A percentile compares a stretch with the other conserved stretches of the same genome.
Evolutionary conservation across 2,113 vertebrate genomes (phyloP).

Genomic region (Gymnogyps californianus): DNA sequence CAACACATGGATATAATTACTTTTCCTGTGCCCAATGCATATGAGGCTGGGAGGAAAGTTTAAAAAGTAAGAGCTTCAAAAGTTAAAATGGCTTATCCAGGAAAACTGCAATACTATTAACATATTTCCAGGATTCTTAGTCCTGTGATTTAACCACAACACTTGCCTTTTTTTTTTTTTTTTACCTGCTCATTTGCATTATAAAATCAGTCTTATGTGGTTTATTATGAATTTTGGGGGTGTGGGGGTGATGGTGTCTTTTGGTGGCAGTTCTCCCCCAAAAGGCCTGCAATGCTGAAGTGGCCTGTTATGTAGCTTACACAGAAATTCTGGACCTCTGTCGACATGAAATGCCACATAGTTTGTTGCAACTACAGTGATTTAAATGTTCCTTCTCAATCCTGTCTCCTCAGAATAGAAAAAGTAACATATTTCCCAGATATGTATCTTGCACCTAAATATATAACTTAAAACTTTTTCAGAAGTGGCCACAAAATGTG

Average conservation of each 20-base stretch:
- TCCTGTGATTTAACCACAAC: not conserved
- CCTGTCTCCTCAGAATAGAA: rapidly evolving
- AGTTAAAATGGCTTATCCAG: not conserved
- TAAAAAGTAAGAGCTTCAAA: not conserved
- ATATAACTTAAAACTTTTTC: not conserved
- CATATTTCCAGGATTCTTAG: not conserved
- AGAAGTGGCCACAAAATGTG: not conserved
- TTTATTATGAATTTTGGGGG: not conserved
- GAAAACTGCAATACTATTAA: not conserved
- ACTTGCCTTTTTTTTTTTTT: not conserved
- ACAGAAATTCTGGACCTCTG: not conserved
- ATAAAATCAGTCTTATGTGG: not conserved
- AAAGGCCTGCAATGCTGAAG: not conserved
- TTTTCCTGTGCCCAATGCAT: not conserved
- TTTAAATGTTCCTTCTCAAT: not conserved
- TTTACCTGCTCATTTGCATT: not conserved
- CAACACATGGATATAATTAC: not conserved
- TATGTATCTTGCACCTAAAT: not conserved
- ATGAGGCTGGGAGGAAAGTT: not conserved
- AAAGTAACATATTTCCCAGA: not conserved
- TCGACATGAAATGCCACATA: not conserved
- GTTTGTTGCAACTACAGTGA: not conserved
- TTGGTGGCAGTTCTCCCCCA: not conserved
- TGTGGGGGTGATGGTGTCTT: not conserved
- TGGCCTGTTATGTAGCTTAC: not conserved